These are phyloP conservation scores for Eremobia ochroleuca DNA, from an alignment of 2,888 invertebrate genomes.

Conservation along the genomic window DNA sequence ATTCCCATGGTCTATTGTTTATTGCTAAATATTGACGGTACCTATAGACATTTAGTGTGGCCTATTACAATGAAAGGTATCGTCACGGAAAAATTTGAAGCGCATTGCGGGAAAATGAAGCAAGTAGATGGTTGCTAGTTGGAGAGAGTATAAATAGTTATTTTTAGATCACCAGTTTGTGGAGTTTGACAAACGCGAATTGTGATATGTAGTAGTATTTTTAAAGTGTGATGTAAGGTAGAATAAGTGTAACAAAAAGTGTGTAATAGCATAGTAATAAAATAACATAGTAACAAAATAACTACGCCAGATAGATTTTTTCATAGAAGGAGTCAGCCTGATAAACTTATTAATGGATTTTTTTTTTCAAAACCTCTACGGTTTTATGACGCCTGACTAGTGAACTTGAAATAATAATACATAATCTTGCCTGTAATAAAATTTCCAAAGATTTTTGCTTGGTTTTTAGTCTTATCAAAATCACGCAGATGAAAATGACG, in stretches of 20 bases:
- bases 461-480: neutral
- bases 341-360: no score
- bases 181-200: neutral
- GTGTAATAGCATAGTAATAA: no score
- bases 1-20: slow-evolving; percentile 59
- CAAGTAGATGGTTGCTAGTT: neutral
- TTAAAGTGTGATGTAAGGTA: neutral
- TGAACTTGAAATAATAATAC: neutral
- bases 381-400: neutral
- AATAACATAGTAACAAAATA: no score
- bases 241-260: no score
- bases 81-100: slow-evolving; percentile 25
- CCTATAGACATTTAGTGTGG: slow-evolving; percentile 40
- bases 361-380: neutral
- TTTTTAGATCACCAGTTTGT: neutral
- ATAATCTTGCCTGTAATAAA: neutral
- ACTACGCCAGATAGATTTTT: no score
- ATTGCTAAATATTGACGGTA: slow-evolving; percentile 57
- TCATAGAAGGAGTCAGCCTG: no score
- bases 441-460: neutral
- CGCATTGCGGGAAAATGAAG: neutral
- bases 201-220: neutral
- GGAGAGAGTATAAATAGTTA: neutral
- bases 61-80: slow-evolving; percentile 7
- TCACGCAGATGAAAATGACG: neutral